Conservation (phyloP, 2,797 vertebrate genomes). For the Lepus oiostolus region DNA sequence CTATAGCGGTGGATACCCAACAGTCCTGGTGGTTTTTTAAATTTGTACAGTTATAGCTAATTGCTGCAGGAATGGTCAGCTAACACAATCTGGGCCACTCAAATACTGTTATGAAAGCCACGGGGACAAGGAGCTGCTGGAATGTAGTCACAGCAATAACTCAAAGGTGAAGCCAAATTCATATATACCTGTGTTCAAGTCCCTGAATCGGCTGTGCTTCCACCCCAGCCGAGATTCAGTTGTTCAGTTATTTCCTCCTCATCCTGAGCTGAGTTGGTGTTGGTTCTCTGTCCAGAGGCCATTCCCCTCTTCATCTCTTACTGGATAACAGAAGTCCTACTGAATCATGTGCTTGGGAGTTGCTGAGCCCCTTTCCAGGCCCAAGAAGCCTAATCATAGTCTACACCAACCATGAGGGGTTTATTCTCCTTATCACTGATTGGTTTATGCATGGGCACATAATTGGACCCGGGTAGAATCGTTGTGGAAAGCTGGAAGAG, state of each 20-base stretch:
- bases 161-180: background rate
- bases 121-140: background rate
- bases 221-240: background rate
- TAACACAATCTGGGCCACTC: background rate
- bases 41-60: background rate
- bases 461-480: background rate
- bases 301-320: background rate
- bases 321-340: background rate
- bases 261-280: background rate
- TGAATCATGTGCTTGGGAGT: background rate
- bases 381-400: background rate
- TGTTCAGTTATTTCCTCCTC: background rate
- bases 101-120: background rate
- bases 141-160: background rate
- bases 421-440: background rate
- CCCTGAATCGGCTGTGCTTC: background rate
- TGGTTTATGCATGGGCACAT: background rate
- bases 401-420: background rate
- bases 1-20: background rate
- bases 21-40: background rate
- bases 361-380: background rate
- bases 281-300: background rate
- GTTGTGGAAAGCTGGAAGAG: background rate
- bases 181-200: background rate
- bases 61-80: background rate